Evolutionary conservation across 1,140 invertebrate genomes (phyloP), one percentile per base, ranked within the genome.

Genomic region (Himalopsyche phryganea): DNA sequence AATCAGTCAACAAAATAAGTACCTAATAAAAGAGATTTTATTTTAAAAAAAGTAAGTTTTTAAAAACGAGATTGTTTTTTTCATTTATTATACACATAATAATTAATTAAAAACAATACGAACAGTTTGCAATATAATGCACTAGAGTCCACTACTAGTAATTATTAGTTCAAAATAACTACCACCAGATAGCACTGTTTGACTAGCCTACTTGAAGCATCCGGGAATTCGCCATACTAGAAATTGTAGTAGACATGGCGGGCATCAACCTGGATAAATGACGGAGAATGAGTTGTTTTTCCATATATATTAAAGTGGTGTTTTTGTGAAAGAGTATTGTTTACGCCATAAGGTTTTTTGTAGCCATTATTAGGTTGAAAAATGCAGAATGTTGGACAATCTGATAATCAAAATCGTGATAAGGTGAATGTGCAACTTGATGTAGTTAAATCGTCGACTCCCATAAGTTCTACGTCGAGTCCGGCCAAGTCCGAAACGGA

Each of bases 361-460:
- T 67, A 63, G 54, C 45, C 38, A 57, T 20, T 50, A 48, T 57
- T 50, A 50, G 54, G 54, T 57, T 50, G 54, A 84, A 88, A 90
- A 81, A 91, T 91, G 89, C 89, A 91, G 88, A 90, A 90, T 89
- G 87, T 88, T 82, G 85, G 83, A 84, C 84, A 86, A 82, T 82
- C 85, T 80, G 86, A 88, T 83, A 86, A 83, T 80, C 81, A 84
- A 81, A 86, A 85, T 82, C 80, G 84, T 81, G 85, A 87, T 80
- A 86, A 84, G 84, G 75, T 76, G 75, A 77, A 76, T 75, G 73
- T 76, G 74, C 75, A 77, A 76, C 74, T 77, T 72, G 74, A 77
- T 77, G 73, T 77, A 74, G 74, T 77, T 75, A 77, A 77, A 74
- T 76, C 73, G 71, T 76, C 74, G 71, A 77, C 75, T 76, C 73